These are phyloP conservation scores for Phortica magna DNA, from an alignment of 2,888 invertebrate species.

Conservation along the genomic window DNA sequence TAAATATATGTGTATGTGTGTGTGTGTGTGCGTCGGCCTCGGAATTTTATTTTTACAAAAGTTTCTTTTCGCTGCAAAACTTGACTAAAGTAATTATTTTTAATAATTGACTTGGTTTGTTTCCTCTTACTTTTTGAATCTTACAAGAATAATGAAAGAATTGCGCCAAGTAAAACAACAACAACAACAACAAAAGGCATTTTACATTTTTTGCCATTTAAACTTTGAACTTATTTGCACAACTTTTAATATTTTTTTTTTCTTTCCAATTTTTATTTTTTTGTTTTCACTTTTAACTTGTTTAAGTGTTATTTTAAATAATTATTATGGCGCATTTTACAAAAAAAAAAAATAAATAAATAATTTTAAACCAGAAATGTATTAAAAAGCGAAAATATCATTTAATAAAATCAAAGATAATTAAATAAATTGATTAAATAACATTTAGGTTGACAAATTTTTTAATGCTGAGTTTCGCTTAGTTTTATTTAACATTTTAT, in stretches of 20 bases:
- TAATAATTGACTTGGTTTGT: constrained; percentile 68
- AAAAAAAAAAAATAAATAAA: too few relatives aligned
- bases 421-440: too few relatives aligned
- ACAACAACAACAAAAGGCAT: not conserved
- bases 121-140: constrained; percentile 44
- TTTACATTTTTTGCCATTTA: constrained; percentile 45
- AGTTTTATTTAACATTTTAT: not conserved
- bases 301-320: too few relatives aligned
- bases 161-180: not conserved
- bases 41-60: constrained; percentile 41
- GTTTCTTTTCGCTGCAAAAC: constrained; percentile 4
- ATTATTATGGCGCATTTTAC: too few relatives aligned
- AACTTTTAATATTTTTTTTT: constrained; percentile 47
- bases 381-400: too few relatives aligned
- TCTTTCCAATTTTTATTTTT: not conserved
- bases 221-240: constrained; percentile 70
- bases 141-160: not conserved
- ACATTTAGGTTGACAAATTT: too few relatives aligned
- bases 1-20: constrained; percentile 26
- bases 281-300: not conserved
- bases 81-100: constrained; percentile 68
- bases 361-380: too few relatives aligned
- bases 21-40: constrained; percentile 50
- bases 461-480: not conserved
- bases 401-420: too few relatives aligned